Base-by-base conservation (phyloP, 2,888 invertebrate species). In the Drosophila niveifrons region DNA sequence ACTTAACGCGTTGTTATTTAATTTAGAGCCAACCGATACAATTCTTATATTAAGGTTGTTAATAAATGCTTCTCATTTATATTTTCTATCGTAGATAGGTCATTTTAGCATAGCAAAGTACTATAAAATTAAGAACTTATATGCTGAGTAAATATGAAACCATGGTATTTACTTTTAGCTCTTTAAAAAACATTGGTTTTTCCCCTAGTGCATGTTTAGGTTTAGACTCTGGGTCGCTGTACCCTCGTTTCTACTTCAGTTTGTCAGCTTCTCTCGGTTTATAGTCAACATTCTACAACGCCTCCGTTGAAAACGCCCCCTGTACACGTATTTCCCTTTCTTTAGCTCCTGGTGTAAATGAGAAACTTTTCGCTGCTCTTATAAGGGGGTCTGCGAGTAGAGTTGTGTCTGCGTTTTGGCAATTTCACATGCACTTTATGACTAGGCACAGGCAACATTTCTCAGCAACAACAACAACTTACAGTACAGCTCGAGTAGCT, bases 381-480 rank as follows among this genome's bases (percentile, higher is more conserved):
- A 34, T 43, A 57, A 39, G n/a, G 36, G n/a, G 69, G n/a, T 11
- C n/a, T 36, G 34, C 4, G 11, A n/a, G 36, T 36, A n/a, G 36
- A 6, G 36, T 36, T 36, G 67, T 65, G 70, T 74, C 63, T 68
- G 83, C 61, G 77, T 88, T 88, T 88, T 74, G 81, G 83, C 72
- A 70, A 83, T 89, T 83, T 87, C 75, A 73, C 83, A 73, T 83
- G 83, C 83, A 83, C 84, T 83, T 83, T 83, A 83, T 88, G 89
- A 69, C 87, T 67, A 67, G 83, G 76, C 75, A 72, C 44, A 66
- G 10, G 56, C 59, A 81, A 41, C 65, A n/a, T 23, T 23, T 23
- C 23, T 23, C 61, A 56, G 23, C 48, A 50, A 41, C 43, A 74
- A 41, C 64, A 75, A 46, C 56, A 82, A 44, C 44, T 69, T 58